Percentiles rank a stretch among this genome's conserved stretches.
These are phyloP conservation scores for Cairina moschata DNA, from an alignment of 2,113 vertebrate species.

Conservation along the genomic window DNA sequence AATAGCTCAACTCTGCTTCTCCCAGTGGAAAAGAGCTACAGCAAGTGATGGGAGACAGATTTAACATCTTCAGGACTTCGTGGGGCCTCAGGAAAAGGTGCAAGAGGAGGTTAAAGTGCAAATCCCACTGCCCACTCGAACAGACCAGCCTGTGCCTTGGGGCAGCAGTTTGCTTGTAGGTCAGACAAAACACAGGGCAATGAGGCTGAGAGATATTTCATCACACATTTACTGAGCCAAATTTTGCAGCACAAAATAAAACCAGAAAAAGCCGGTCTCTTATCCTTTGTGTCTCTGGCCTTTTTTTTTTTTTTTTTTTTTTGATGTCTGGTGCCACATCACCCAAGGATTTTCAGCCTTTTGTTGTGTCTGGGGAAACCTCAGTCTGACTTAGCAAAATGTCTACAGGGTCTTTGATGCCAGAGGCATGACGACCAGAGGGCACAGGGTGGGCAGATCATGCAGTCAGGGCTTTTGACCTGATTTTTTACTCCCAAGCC, in stretches of 20 bases:
- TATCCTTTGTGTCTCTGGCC: background rate
- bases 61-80: background rate
- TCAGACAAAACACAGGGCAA: background rate
- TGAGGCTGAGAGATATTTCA: background rate
- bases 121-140: background rate
- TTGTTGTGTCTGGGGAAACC: background rate
- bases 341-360: background rate
- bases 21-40: background rate
- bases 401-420: background rate
- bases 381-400: background rate
- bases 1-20: background rate
- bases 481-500: background rate
- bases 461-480: background rate
- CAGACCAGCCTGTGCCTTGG: no score
- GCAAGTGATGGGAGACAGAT: rapidly evolving
- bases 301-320: no score
- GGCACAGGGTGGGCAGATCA: background rate
- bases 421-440: background rate
- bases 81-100: rapidly evolving
- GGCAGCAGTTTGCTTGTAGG: background rate
- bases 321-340: background rate
- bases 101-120: background rate
- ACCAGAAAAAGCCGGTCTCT: background rate
- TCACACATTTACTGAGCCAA: background rate
- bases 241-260: background rate